Evolutionary conservation across 1,140 invertebrate genomes (phyloP), one percentile per base, ranked within the genome.

Genomic region (Drosophila baimaii): DNA sequence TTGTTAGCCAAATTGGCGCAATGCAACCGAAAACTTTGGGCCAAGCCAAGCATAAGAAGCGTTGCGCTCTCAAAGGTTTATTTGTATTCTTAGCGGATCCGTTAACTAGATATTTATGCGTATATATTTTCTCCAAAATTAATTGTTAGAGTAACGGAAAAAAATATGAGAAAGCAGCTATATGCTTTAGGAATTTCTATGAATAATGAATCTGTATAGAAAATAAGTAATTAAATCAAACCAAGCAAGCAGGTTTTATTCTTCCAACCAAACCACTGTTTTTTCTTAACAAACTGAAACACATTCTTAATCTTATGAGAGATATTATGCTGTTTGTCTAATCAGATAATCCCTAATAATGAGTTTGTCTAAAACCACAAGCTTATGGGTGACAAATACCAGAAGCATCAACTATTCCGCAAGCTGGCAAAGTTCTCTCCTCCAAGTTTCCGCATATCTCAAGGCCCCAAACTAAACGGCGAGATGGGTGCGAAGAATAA

Each of bases 1-100:
- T 65, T 63, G 77, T 81, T 85, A 71, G 68, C 64, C 51, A 84
- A 84, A 85, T 85, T 86, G 81, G 79, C 69, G 79, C 81, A 86
- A 31, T 84, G 81, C 81, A 81, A 78, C 59, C 44, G 44, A 76
- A 80, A 80, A 58, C 44, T 64, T 66, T 70, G 37, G 68, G 52
- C 61, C 81, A 83, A 83, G 71, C 56, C 51, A 75, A 82, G 68
- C 68, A 63, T 74, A 57, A 57, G 46, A 62, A 81, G 57, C 44
- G 44, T 37, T 44, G 54, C 54, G 35, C 44, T 54, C 63, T 68
- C 63, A 68, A 59, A 80, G 62, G n/a, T 65, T 41, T 31, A 5
- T 39, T 2, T 15, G 17, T 47, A 25, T 21, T 33, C 27, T 19
- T 33, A 15, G 31, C 25, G 10, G 13, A 59, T 52, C 61, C 64